Base-by-base conservation (phyloP, 2,888 invertebrate genomes). In the Nebria brevicollis region DNA sequence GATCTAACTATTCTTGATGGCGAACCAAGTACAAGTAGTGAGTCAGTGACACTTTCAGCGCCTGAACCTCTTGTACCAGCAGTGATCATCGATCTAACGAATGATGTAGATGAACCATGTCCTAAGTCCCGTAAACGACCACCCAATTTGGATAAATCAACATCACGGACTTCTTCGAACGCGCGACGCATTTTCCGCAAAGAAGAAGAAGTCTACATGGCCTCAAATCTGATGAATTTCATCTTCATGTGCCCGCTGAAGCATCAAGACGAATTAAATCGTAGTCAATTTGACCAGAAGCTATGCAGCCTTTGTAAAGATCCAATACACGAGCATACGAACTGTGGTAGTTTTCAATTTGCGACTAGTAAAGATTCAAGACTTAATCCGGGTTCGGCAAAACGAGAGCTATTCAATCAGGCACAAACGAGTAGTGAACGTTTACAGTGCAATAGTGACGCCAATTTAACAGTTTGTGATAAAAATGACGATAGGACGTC, bases 201-300 rank as follows among this genome's bases (percentile, higher is more conserved):
- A 11, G 70, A 70, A 70, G 70, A 70, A 20, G 70, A 70, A 13
- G 70, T 70, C 1, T 70, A 70, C 70, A 70, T 70, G 70, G 11
- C 25, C 15, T 34, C 70, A 13, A 70, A 70, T 34, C 13, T 26
- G 70, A 20, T 70, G 70, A 70, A 70, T 34, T 70, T 70, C 15
- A 70, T 70, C 26, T 70, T 70, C 70, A 70, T 70, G 70, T 70
- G 70, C 25, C 70, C 70, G 34, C 26, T 70, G 54, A 54, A 54
- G 5, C 70, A 34, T 11, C 70, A 34, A 20, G 34, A 34, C 8
- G 70, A 70, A 34, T 70, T 26, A 13, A 34, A 34, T 13, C 70
- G 70, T 7, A 70, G 70, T 70, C 25, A 70, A 20, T 20, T 70
- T 13, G 70, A 70, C 54, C 54, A 54, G 54, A 54, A 54, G 54